These are phyloP conservation scores for Periophthalmus modestus DNA, from an alignment of 2,113 vertebrate genomes.

Conservation along the genomic window DNA sequence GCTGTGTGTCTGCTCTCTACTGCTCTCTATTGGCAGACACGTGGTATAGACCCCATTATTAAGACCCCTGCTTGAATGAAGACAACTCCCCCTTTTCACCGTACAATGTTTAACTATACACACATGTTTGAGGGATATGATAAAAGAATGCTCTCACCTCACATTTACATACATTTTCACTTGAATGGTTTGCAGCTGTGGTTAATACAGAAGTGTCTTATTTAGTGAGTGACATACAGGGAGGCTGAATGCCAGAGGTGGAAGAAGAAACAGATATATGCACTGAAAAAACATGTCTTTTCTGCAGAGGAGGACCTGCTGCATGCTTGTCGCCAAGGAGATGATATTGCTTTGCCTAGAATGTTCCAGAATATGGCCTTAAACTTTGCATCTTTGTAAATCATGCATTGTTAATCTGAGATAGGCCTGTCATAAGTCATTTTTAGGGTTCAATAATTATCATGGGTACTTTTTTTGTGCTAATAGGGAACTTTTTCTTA, in stretches of 20 bases:
- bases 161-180: constrained; percentile 14
- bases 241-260: background rate
- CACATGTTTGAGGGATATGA: constrained; percentile 3
- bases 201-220: background rate
- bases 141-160: background rate
- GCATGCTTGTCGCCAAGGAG: no score
- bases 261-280: background rate
- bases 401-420: no score
- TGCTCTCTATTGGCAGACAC: constrained; percentile 59
- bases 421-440: no score
- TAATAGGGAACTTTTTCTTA: no score
- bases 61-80: constrained; percentile 13
- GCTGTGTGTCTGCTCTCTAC: constrained; percentile 53
- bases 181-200: constrained; percentile 28
- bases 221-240: constrained; percentile 9
- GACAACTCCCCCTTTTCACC: background rate
- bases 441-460: no score
- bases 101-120: constrained; percentile 14
- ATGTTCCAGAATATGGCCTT: no score
- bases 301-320: no score
- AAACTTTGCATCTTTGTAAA: no score
- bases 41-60: constrained; percentile 31
- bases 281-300: no score
- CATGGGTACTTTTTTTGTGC: no score
- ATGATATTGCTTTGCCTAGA: no score